A percentile compares a stretch with the other conserved stretches of the same genome.
Conservation (phyloP, 2,888 invertebrate genomes). For the Parnassius smintheus region DNA sequence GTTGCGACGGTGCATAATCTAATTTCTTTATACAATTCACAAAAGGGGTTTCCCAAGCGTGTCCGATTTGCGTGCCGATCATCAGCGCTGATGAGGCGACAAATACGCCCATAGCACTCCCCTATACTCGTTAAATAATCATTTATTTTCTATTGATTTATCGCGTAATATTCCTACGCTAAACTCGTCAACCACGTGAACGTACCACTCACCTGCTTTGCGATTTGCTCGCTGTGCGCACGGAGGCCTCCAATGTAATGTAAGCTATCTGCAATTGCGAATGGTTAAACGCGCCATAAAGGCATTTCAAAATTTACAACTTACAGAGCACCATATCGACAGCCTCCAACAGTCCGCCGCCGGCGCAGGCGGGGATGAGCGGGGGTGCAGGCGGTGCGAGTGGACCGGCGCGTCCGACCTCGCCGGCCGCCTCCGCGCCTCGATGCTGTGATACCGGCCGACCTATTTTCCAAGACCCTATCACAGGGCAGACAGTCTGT, state of each 20-base stretch:
- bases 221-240: conserved; percentile 62
- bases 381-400: conserved; percentile 72
- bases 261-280: conserved; percentile 59
- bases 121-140: conserved; percentile 66
- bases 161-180: background rate
- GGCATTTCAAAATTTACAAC: conserved; percentile 80
- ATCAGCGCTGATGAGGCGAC: conserved; percentile 50
- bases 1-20: conserved; percentile 43
- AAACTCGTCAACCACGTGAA: conserved; percentile 46
- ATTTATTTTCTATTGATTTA: conserved; percentile 56
- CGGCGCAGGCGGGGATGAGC: conserved; percentile 82
- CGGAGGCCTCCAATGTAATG: conserved; percentile 62
- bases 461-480: conserved; percentile 93
- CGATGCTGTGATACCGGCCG: conserved; percentile 96
- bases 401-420: conserved; percentile 77
- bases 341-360: conserved; percentile 86
- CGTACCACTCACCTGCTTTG: conserved; percentile 50
- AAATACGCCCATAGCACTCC: conserved; percentile 59
- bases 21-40: conserved; percentile 41
- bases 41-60: conserved; percentile 53
- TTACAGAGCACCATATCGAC: conserved; percentile 85
- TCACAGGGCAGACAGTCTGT: conserved; percentile 93
- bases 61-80: conserved; percentile 55
- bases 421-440: conserved; percentile 77
- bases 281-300: conserved; percentile 77